Conservation (phyloP, 2,888 invertebrate genomes). For the Agrochola lychnidis region DNA sequence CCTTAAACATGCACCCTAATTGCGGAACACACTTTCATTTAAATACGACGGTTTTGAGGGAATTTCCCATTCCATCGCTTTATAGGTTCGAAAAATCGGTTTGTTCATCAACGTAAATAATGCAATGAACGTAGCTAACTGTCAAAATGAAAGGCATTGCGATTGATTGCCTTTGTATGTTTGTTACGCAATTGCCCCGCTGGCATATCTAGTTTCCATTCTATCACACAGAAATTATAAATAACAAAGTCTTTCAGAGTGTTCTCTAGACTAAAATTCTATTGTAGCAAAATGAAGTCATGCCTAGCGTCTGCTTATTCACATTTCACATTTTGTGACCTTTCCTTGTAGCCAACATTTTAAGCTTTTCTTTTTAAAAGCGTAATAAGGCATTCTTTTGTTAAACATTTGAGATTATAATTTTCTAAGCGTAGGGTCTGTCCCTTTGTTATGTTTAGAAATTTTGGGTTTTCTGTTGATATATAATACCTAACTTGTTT, state of each 20-base stretch:
- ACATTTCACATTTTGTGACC: constrained; percentile 35
- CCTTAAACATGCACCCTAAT: background rate
- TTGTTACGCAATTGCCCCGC: no score
- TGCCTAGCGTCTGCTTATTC: constrained; percentile 34
- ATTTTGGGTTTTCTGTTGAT: constrained; percentile 12
- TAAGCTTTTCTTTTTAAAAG: constrained; percentile 37
- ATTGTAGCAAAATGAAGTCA: constrained; percentile 28
- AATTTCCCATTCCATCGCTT: no score
- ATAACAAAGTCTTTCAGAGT: background rate
- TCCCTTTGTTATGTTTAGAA: constrained; percentile 35
- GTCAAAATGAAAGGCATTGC: no score
- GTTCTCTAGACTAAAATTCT: constrained; percentile 14
- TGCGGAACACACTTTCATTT: no score
- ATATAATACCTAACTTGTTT: constrained; percentile 22
- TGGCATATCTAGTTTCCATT: background rate
- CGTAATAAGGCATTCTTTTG: constrained; percentile 51
- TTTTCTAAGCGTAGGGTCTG: constrained; percentile 37
- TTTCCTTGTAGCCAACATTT: constrained; percentile 16
- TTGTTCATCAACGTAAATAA: no score
- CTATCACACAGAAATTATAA: background rate
- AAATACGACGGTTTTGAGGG: no score
- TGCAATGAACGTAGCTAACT: no score
- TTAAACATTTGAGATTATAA: constrained; percentile 50
- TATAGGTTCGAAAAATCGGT: no score
- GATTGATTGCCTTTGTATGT: no score